Evolutionary conservation across 2,797 vertebrate species (phyloP).

Genomic region (Anniella stebbinsi): DNA sequence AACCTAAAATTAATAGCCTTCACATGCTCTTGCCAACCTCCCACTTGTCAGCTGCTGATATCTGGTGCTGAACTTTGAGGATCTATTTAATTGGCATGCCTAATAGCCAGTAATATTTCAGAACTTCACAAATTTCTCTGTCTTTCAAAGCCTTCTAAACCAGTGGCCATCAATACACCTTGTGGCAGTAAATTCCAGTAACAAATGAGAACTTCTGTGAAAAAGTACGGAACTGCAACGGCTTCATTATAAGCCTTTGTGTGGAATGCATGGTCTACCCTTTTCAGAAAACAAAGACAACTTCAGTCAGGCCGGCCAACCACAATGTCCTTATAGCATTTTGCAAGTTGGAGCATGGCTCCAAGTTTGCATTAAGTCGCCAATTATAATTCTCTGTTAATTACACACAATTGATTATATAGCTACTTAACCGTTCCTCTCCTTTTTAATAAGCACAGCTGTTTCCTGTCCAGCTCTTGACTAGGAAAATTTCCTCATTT

Average conservation of each 20-base stretch:
- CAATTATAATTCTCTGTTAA: slow-evolving; percentile 73
- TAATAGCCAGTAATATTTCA: no score
- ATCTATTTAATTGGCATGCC: neutral
- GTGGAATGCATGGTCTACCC: neutral
- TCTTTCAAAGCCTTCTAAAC: neutral
- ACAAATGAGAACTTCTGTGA: neutral
- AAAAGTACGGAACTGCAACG: neutral
- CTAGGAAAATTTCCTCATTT: slow-evolving; percentile 66
- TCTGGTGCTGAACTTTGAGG: neutral
- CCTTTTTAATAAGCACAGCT: slow-evolving; percentile 78
- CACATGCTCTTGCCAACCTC: no score
- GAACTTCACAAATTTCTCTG: no score
- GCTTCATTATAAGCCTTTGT: neutral
- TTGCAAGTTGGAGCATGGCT: neutral
- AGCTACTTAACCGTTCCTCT: slow-evolving; percentile 71
- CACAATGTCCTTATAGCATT: slow-evolving; percentile 45
- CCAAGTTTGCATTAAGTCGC: slow-evolving; percentile 39
- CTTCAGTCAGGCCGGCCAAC: neutral
- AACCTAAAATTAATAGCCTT: no score
- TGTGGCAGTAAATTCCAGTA: neutral
- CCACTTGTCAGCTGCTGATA: neutral
- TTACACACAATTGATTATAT: slow-evolving; percentile 73
- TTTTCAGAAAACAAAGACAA: neutral
- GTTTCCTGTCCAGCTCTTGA: slow-evolving; percentile 76
- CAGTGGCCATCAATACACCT: no score